Conservation (phyloP, 1,140 invertebrate species). For the Heliconius himera region DNA sequence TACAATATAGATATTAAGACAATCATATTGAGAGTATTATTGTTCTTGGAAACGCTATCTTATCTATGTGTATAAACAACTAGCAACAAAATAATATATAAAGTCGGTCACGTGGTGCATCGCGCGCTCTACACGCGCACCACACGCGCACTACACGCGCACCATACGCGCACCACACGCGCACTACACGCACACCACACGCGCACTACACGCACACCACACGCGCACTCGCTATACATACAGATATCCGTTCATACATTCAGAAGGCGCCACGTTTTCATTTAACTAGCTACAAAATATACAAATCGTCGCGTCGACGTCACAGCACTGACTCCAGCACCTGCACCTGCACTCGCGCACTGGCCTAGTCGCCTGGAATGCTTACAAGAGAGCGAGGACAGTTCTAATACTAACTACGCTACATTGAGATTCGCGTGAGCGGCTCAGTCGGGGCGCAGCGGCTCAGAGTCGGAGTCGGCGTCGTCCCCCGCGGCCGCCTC, state of each 20-base stretch:
- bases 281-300: constrained; percentile 6
- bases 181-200: neutral
- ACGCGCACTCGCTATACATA: neutral
- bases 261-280: neutral
- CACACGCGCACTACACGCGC: too few species aligned
- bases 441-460: constrained; percentile 21
- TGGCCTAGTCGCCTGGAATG: neutral
- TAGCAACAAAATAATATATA: constrained; percentile 3
- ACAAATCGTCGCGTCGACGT: neutral
- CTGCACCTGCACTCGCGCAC: neutral
- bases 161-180: neutral
- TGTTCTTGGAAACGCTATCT: neutral
- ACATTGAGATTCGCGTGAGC: neutral
- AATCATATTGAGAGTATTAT: constrained; percentile 2
- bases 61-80: constrained; percentile 4
- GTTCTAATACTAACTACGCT: neutral
- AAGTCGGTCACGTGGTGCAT: neutral
- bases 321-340: constrained; percentile 10
- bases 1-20: neutral
- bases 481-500: constrained; percentile 18
- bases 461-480: constrained; percentile 20
- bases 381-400: neutral
- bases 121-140: neutral
- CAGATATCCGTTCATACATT: neutral
- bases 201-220: neutral